phyloP scores from a whole-genome alignment of 1,140 invertebrate genomes.

The Venustaconcha ellipsiformis region DNA sequence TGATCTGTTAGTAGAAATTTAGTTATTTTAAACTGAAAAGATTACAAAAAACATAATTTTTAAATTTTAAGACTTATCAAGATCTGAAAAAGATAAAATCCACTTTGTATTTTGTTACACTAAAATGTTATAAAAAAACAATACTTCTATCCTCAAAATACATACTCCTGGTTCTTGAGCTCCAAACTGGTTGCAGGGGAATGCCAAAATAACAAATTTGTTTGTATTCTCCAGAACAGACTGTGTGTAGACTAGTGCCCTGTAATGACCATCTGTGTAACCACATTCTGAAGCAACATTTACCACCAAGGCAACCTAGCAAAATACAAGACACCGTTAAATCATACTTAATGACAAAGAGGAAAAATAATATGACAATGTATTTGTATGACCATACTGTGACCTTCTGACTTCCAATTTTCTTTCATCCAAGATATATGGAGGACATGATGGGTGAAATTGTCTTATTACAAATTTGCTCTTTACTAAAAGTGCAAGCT shows the following conservation, averaged over 20 bases:
- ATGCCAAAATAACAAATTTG: slow-evolving; percentile 79
- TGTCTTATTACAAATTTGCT: too few species aligned
- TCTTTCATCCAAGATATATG: too few species aligned
- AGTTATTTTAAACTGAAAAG: neutral
- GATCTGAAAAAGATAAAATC: neutral
- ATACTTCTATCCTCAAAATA: slow-evolving; percentile 24
- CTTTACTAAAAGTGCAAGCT: too few species aligned
- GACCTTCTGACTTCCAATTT: too few species aligned
- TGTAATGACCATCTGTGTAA: slow-evolving; percentile 83
- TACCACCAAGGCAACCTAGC: slow-evolving; percentile 79
- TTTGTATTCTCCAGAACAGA: slow-evolving; percentile 74
- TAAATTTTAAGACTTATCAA: neutral
- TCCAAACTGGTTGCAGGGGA: slow-evolving; percentile 95
- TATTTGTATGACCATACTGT: too few species aligned
- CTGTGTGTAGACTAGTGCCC: slow-evolving; percentile 80
- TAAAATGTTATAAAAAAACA: slow-evolving; percentile 67
- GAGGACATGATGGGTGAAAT: too few species aligned
- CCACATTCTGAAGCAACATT: slow-evolving; percentile 92
- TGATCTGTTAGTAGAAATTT: neutral
- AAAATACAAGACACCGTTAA: neutral
- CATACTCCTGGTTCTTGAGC: slow-evolving; percentile 72
- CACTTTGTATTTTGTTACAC: neutral
- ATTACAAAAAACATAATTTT: neutral
- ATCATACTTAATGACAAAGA: too few species aligned
- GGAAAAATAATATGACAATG: too few species aligned